Evolutionary conservation across 2,888 invertebrate genomes (phyloP).

Genomic region (Lutraria lutraria): DNA sequence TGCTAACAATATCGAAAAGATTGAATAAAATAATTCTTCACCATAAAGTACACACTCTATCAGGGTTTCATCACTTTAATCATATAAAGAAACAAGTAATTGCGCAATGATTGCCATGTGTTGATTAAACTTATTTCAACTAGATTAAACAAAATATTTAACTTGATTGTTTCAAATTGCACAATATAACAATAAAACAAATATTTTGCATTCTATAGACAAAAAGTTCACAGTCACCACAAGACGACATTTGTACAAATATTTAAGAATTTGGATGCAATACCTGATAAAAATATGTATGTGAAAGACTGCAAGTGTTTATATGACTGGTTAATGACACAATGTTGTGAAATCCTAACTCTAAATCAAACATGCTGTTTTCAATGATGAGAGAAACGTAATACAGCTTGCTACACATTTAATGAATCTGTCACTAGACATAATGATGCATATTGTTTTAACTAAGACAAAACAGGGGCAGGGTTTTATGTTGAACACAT

Average conservation of each 20-base stretch:
- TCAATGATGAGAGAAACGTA: not conserved
- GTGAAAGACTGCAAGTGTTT: conserved; percentile 49
- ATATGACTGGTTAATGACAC: not conserved
- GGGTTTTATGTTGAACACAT: conserved; percentile 15
- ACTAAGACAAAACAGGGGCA: not conserved
- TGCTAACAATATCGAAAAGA: too few relatives aligned
- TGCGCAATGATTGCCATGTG: not conserved
- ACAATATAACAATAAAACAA: not conserved
- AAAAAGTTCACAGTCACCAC: not conserved
- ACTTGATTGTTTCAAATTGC: not conserved
- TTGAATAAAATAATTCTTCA: too few relatives aligned
- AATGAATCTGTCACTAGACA: not conserved
- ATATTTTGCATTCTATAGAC: not conserved
- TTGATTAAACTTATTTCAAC: not conserved
- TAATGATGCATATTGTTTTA: not conserved
- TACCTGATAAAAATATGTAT: conserved; percentile 39
- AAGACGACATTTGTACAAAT: conserved; percentile 5
- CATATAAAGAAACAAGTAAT: not conserved
- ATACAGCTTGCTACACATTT: not conserved
- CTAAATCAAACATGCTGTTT: conserved; percentile 6
- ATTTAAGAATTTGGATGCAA: conserved; percentile 15
- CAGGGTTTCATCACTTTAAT: not conserved
- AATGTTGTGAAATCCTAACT: not conserved
- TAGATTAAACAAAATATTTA: not conserved
- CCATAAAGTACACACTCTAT: too few relatives aligned